Base-by-base conservation (phyloP, 2,888 invertebrate species). In the Bugula neritina region DNA sequence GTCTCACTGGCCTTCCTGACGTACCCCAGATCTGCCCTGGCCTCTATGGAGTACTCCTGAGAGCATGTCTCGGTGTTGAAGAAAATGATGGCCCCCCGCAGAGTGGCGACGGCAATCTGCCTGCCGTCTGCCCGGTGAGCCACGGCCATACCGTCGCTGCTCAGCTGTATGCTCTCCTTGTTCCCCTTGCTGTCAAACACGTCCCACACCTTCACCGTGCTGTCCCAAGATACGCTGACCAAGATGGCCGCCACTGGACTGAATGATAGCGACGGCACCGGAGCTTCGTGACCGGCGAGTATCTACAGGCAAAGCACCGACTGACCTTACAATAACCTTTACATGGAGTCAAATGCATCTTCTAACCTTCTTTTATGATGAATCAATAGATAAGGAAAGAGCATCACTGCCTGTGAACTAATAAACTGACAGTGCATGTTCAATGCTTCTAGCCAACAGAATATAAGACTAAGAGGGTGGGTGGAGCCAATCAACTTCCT, bases 151-250 rank as follows among this genome's bases (percentile, higher is more conserved):
- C 87, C 88, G 84, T 97, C 97, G 0, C 91, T 86, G 0, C 87
- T 85, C 13, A 96, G 84, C 74, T 89, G 88, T 57, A 97, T 88
- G 0, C 91, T 90, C 86, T 97, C 96, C 77, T 91, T 90, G 3
- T 89, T 88, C 0, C 91, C 89, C 73, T 90, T 91, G 77, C 87
- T 89, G 72, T 84, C 83, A 55, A 96, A 88, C 3, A 94, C 91
- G 84, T 95, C 92, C 97, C 98, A 98, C 69, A 98, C 86, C 78
- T 90, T 88, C 1, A 97, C 86, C 0, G 93, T 92, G 84, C 92
- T 91, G 85, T 99, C 99, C 97, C 98, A 98, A 29, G 95, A 94
- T 1, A 90, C 91, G 0, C 95, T 94, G 0, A 90, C 92, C 55
- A 98, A 85, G 54, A 84, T 77, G 23, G 84, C 77, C 55, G 78